These are phyloP conservation scores for Leucophenga varia DNA, from an alignment of 1,140 invertebrate species.

Conservation along the genomic window DNA sequence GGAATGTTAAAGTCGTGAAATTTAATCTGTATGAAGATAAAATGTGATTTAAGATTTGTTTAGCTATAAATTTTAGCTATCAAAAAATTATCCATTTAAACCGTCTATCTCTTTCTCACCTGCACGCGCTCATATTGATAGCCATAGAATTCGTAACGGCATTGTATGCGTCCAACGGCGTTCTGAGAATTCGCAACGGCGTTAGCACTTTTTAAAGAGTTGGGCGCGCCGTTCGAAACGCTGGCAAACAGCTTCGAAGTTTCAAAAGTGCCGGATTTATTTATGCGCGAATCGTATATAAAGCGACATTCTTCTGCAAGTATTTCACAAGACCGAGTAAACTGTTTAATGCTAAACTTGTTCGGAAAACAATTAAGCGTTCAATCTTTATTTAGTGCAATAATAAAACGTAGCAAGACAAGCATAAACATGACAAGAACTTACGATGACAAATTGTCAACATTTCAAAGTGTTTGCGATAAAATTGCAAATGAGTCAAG, in stretches of 20 bases:
- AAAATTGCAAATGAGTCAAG: constrained; percentile 74
- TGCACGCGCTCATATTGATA: constrained; percentile 77
- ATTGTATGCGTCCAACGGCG: constrained; percentile 70
- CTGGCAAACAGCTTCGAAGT: constrained; percentile 63
- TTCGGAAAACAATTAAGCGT: not conserved
- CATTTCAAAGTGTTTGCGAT: constrained; percentile 77
- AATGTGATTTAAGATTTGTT: too few relatives aligned
- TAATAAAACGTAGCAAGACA: not conserved
- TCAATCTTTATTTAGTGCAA: not conserved
- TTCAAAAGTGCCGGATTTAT: constrained; percentile 76
- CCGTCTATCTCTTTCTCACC: constrained; percentile 61
- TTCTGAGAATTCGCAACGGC: constrained; percentile 61
- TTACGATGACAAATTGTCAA: constrained; percentile 74
- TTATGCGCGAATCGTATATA: constrained; percentile 74
- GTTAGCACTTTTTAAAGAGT: constrained; percentile 13
- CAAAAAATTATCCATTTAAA: not conserved
- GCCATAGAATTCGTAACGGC: constrained; percentile 82
- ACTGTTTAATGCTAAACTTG: not conserved
- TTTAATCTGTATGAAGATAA: constrained; percentile 25
- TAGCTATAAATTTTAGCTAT: too few relatives aligned
- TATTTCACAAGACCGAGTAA: constrained; percentile 26
- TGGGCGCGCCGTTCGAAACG: constrained; percentile 60
- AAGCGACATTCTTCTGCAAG: constrained; percentile 64
- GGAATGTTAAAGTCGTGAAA: constrained; percentile 52
- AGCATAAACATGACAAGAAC: constrained; percentile 26